A percentile compares a stretch with the other conserved stretches of the same genome.
phyloP scores from a whole-genome alignment of 2,113 vertebrate genomes.

The Propithecus coquereli region DNA sequence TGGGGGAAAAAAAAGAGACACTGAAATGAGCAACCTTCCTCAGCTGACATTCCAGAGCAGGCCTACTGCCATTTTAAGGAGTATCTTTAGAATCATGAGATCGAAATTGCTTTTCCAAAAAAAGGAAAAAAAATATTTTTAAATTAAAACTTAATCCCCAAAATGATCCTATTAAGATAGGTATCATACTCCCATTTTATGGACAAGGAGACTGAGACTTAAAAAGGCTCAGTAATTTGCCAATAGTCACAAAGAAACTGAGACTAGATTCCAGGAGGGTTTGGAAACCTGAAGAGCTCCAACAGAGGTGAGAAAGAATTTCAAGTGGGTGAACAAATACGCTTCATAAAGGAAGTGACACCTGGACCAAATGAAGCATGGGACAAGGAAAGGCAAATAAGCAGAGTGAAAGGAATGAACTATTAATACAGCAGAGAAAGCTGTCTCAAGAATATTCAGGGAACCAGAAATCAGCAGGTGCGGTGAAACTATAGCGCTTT shows the following conservation, averaged over 20 bases:
- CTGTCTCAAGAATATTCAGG: background rate
- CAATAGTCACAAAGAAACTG: background rate
- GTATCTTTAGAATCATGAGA: conserved; percentile 14
- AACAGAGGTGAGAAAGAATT: background rate
- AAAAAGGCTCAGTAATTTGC: background rate
- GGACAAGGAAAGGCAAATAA: background rate
- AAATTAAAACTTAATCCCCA: background rate
- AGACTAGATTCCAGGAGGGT: background rate
- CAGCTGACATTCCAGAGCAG: background rate
- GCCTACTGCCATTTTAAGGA: background rate
- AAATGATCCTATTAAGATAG: background rate
- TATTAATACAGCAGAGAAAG: background rate
- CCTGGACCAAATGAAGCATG: background rate
- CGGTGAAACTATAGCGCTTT: background rate
- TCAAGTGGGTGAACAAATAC: background rate
- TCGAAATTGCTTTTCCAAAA: background rate
- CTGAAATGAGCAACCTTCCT: background rate
- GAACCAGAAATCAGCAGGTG: background rate
- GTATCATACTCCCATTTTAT: background rate
- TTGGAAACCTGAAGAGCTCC: background rate
- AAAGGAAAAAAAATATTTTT: background rate
- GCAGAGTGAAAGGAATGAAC: background rate
- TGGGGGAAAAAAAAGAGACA: background rate
- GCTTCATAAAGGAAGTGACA: background rate
- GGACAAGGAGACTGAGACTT: background rate